Base-by-base conservation (phyloP, 2,888 invertebrate species). In the Formica aserva region DNA sequence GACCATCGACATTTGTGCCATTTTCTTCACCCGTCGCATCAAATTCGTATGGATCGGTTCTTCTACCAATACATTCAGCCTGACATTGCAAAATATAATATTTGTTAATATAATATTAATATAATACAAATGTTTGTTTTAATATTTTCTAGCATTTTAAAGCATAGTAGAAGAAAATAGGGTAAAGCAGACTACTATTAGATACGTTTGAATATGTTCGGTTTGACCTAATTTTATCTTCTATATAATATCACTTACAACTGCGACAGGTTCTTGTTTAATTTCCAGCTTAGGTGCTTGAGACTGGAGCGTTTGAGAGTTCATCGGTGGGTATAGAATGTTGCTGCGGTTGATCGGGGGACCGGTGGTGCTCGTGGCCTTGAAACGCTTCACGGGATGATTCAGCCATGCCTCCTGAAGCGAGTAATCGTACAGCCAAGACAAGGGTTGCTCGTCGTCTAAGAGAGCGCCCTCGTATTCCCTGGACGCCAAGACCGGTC, bases 351-450 rank as follows among this genome's bases (percentile, higher is more conserved):
- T 92, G 94, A 93, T 90, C 81, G 91, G 88, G 69, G 89, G 95
- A 93, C 91, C 95, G 94, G 85, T 92, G 87, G 91, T 87, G 11
- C 91, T 92, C 15, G 55, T 55, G 13, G 60, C 6, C 95, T 98
- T 97, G 95, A 98, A 97, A 92, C 98, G 97, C 95, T 98, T 99
- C 85, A 98, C 97, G 0, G 98, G 98, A 95, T 98, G 98, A 94
- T 98, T 97, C 93, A 98, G 96, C 98, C 98, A 94, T 6, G 94
- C 94, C 80, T 94, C 94, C 95, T 94, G 89, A 91, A 97, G 97
- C 90, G 98, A 96, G 95, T 98, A 98, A 95, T 99, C 98, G 95
- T 99, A 99, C 29, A 99, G 96, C 95, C 97, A 96, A 91, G 97
- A 97, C 88, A 97, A 96, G 82, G 97, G 96, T 91, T 97, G 97